Evolutionary conservation across 2,113 vertebrate species (phyloP).

Genomic region (Puffinus mauretanicus): DNA sequence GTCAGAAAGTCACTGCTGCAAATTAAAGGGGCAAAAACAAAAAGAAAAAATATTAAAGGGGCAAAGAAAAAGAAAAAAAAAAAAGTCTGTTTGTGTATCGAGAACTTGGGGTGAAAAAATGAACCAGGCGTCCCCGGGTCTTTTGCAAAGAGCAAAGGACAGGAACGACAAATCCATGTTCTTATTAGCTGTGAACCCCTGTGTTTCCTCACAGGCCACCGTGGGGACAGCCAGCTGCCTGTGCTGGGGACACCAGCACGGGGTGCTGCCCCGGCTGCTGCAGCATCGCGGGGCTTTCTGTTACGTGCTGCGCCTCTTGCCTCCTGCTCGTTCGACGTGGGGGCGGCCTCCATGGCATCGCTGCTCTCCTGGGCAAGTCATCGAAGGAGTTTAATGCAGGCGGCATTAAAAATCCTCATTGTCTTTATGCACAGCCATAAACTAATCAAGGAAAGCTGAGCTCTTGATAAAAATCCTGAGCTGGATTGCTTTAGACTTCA

Average conservation of each 20-base stretch:
- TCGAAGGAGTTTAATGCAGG: neutral
- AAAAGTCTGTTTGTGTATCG: neutral
- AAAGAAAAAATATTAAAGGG: neutral
- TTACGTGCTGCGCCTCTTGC: rapidly evolving
- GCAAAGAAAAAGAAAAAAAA: neutral
- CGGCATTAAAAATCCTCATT: neutral
- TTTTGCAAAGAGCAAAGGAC: neutral
- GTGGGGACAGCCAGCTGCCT: neutral
- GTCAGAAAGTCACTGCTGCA: neutral
- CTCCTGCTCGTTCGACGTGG: neutral
- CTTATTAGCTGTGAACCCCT: neutral
- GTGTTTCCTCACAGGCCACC: rapidly evolving
- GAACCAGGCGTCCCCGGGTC: rapidly evolving
- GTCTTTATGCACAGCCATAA: neutral
- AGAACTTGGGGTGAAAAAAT: neutral
- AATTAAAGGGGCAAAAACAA: neutral
- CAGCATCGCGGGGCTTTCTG: rapidly evolving
- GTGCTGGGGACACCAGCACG: neutral
- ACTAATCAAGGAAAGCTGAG: neutral
- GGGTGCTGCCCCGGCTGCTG: neutral
- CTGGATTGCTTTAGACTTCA: neutral
- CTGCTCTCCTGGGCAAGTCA: neutral
- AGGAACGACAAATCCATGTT: neutral
- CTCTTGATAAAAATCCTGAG: neutral
- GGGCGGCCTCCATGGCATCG: rapidly evolving